Evolutionary conservation across 23 tunicate species (phyloP), one percentile per base, ranked within the genome.

Genomic region (Halocynthia aurantium): DNA sequence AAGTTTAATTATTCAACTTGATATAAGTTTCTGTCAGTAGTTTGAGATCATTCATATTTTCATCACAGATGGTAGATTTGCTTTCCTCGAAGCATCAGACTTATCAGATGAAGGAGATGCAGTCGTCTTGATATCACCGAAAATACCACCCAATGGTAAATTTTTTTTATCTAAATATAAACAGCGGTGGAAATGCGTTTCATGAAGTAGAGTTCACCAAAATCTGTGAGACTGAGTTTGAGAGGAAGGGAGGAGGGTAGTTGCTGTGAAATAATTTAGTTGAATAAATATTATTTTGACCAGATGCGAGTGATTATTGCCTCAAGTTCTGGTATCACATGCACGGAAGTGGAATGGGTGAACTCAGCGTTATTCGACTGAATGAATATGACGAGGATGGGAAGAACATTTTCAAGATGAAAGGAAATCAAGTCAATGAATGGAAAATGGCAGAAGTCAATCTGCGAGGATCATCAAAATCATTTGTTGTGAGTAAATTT

Each of bases 31-130:
- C 44, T 31, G 44, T 31, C 44, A 31, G 44, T 31, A 0, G 44
- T 31, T 31, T 31, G 44, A 31, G 44, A 31, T 31, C 44, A 31
- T 31, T 31, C 44, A 31, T 31, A 4, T 31, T 68, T 68, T 19
- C 12, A n/a, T 17, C 64, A 6, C 71, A 86, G 93, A 49, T 49
- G 93, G 93, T 67, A 76, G 81, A 74, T 86, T 75, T 86, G 93
- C 93, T 13, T 86, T 69, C 69, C 67, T 86, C 8, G 93, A 86
- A 76, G 86, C 86, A 13, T 64, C 73, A 8, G 70, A 65, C 70
- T 10, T 65, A 49, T 31, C 44, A 31, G 70, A 65, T 6, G 70
- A 65, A 8, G 70, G 70, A 65, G 70, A 65, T 9, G 70, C 22
- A 65, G 70, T 49, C 31, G 19, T 65, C 31, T 10, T 65, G 19